phyloP scores from a whole-genome alignment of 1,140 invertebrate genomes.

The Zaprionus vittiger region DNA sequence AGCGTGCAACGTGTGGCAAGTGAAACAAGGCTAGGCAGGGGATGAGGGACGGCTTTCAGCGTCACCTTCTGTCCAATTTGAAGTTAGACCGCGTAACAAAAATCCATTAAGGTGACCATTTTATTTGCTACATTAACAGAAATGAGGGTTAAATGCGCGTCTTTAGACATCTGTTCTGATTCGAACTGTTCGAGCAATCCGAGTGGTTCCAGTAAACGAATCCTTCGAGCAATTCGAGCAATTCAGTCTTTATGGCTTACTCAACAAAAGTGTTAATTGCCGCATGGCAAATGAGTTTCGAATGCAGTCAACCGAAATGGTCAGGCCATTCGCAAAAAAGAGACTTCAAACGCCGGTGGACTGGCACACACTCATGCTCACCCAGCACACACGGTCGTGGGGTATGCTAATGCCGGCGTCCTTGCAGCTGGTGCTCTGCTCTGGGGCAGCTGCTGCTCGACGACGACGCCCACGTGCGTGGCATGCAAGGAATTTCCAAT shows the following conservation, averaged over 20 bases:
- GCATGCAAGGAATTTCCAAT: conserved; percentile 83
- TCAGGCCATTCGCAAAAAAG: conserved; percentile 20
- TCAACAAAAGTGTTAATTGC: conserved; percentile 79
- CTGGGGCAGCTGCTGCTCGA: conserved; percentile 33
- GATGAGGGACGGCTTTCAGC: conserved; percentile 12
- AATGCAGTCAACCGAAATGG: conserved; percentile 56
- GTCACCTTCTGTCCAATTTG: conserved; percentile 79
- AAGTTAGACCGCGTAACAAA: conserved; percentile 78
- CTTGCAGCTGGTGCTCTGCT: conserved; percentile 41
- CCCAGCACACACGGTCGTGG: not conserved
- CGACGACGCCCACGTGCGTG: conserved; percentile 66
- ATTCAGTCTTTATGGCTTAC: conserved; percentile 52
- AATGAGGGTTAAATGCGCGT: conserved; percentile 77
- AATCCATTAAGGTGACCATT: conserved; percentile 82
- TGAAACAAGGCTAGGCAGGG: not conserved
- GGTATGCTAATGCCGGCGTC: conserved; percentile 58
- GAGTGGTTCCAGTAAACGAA: not conserved
- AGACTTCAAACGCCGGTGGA: conserved; percentile 25
- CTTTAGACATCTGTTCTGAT: conserved; percentile 78
- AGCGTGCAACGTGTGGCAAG: conserved; percentile 16
- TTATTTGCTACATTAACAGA: conserved; percentile 75
- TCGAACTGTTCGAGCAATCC: conserved; percentile 22
- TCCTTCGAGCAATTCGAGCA: not conserved
- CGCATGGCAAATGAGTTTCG: conserved; percentile 33
- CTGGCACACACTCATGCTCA: not conserved